phyloP scores from a whole-genome alignment of 1,140 invertebrate genomes.

The Eumaeus atala region DNA sequence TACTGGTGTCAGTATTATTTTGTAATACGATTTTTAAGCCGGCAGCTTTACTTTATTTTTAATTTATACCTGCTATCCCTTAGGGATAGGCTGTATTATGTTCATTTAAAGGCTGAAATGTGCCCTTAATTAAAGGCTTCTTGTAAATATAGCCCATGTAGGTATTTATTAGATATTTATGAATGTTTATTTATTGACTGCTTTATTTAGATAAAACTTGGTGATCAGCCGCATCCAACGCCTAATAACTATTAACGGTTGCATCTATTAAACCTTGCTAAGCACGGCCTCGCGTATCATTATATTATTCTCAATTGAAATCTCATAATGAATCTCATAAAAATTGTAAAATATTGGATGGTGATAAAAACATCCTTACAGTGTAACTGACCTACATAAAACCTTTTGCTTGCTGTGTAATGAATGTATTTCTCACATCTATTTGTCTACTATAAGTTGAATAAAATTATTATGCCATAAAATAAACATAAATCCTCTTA shows the following conservation, averaged over 20 bases:
- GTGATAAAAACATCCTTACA: slow-evolving; percentile 49
- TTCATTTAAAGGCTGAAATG: slow-evolving; percentile 64
- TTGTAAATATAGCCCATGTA: slow-evolving; percentile 72
- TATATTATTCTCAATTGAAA: slow-evolving; percentile 52
- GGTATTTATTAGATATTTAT: slow-evolving; percentile 75
- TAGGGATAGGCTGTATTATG: slow-evolving; percentile 72
- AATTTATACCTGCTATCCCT: slow-evolving; percentile 70
- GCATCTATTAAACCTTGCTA: slow-evolving; percentile 65
- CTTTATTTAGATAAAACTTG: slow-evolving; percentile 69
- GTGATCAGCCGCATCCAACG: slow-evolving; percentile 48
- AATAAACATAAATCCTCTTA: slow-evolving; percentile 13
- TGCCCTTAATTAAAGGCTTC: slow-evolving; percentile 61
- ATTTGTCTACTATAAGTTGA: slow-evolving; percentile 10
- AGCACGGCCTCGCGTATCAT: slow-evolving; percentile 59
- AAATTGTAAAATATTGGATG: slow-evolving; percentile 68
- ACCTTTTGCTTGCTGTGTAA: slow-evolving; percentile 17
- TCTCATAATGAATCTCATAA: slow-evolving; percentile 71
- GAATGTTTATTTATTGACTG: slow-evolving; percentile 73
- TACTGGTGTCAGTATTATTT: slow-evolving; percentile 73
- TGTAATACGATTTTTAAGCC: slow-evolving; percentile 69
- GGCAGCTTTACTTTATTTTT: slow-evolving; percentile 73
- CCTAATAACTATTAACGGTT: slow-evolving; percentile 62
- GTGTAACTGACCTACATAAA: slow-evolving; percentile 25
- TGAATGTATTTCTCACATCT: slow-evolving; percentile 15
- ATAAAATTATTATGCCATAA: slow-evolving; percentile 18